Evolutionary conservation across 2,797 vertebrate genomes (phyloP).

Genomic region (Chelon labrosus): DNA sequence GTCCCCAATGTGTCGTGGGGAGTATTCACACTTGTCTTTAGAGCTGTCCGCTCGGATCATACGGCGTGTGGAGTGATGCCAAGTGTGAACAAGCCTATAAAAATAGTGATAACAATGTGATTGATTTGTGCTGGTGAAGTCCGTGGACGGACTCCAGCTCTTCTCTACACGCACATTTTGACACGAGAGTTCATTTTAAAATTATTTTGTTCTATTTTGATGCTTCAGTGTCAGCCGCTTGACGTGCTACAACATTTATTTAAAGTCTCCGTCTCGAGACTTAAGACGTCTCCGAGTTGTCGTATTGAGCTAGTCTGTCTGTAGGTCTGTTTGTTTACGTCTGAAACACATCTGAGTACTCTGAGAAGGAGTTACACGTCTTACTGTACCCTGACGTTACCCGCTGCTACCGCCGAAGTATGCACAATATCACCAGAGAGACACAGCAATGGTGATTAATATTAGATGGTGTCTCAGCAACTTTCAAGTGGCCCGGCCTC

Average conservation of each 20-base stretch:
- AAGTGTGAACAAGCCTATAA: background rate
- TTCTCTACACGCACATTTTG: background rate
- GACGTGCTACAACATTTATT: conserved; percentile 46
- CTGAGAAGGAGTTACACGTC: conserved; percentile 20
- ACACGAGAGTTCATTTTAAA: background rate
- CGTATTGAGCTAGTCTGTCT: conserved; percentile 11
- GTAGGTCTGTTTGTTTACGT: conserved; percentile 27
- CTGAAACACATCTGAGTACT: conserved; percentile 20
- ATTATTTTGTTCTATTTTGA: conserved; percentile 1
- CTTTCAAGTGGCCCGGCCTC: conserved; percentile 73
- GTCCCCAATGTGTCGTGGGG: conserved; percentile 10
- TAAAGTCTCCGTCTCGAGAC: conserved; percentile 27
- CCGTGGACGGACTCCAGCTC: background rate
- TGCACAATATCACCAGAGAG: conserved; percentile 56
- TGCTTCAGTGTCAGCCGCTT: background rate
- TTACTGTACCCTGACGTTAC: conserved; percentile 25
- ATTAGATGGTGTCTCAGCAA: conserved; percentile 79
- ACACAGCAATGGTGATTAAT: conserved; percentile 70
- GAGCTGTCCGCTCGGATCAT: conserved; percentile 16
- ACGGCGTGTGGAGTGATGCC: background rate
- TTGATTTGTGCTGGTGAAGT: background rate
- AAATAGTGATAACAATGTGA: background rate
- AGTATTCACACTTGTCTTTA: conserved; percentile 5
- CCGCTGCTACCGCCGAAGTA: conserved; percentile 29
- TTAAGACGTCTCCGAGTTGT: background rate